Conservation (phyloP, 2,797 vertebrate genomes). For the Hoplostethus mediterraneus region DNA sequence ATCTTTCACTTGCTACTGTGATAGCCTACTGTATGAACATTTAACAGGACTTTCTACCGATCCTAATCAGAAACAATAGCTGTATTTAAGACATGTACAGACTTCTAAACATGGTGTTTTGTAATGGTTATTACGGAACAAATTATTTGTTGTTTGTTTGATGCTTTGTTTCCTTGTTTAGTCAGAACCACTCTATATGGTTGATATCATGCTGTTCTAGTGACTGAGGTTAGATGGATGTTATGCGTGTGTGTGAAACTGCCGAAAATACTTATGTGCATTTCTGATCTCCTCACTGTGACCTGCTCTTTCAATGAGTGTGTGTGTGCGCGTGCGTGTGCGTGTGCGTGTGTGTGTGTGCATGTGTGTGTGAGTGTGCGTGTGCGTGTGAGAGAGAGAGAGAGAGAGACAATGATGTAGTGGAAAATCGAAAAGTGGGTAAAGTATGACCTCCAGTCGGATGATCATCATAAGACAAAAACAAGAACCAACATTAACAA, state of each 20-base stretch:
- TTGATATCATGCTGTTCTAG: conserved; percentile 63
- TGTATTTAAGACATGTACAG: conserved; percentile 69
- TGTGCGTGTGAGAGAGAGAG: conserved; percentile 25
- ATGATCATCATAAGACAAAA: background rate
- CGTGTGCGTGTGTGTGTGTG: conserved; percentile 36
- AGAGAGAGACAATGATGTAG: conserved; percentile 22
- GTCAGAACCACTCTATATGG: conserved; percentile 57
- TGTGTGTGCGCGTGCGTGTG: conserved; percentile 36
- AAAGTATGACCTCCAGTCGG: too few relatives aligned
- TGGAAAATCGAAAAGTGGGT: conserved; percentile 8
- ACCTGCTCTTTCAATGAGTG: conserved; percentile 60
- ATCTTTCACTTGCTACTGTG: conserved; percentile 70
- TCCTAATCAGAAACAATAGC: conserved; percentile 63
- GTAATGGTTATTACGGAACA: conserved; percentile 67
- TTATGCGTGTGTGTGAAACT: conserved; percentile 43
- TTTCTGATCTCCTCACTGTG: conserved; percentile 84
- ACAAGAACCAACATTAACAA: conserved; percentile 8
- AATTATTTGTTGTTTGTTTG: conserved; percentile 68
- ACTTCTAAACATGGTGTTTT: conserved; percentile 73
- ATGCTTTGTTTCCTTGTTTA: conserved; percentile 69
- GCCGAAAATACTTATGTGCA: conserved; percentile 72
- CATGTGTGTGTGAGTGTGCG: conserved; percentile 24
- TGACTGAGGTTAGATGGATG: conserved; percentile 58
- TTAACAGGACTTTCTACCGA: conserved; percentile 63
- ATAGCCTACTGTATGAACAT: conserved; percentile 67